Conservation (phyloP, 2,888 invertebrate genomes). For the Noctuana brunneofusca region DNA sequence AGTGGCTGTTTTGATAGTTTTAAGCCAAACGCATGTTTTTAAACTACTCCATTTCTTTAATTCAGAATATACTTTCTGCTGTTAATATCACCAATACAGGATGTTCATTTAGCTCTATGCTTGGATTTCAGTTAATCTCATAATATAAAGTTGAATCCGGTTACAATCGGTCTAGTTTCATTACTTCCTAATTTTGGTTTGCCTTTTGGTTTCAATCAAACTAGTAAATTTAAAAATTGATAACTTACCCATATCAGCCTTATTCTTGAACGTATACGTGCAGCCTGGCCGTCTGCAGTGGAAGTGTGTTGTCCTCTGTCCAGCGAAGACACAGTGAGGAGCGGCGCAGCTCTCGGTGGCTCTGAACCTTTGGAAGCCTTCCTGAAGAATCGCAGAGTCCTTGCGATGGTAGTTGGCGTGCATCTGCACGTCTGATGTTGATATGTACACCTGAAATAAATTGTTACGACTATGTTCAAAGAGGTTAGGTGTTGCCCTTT, state of each 20-base stretch:
- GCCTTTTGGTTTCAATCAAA: no score
- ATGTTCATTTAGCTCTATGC: no score
- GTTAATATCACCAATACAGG: no score
- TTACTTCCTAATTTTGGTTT: no score
- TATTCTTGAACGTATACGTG: slow-evolving; percentile 98
- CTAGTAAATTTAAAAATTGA: not conserved
- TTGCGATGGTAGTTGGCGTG: slow-evolving; percentile 99
- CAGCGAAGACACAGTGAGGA: slow-evolving; percentile 94
- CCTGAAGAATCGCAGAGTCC: slow-evolving; percentile 98
- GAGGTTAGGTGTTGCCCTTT: not conserved
- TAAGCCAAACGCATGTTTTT: no score
- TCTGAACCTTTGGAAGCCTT: slow-evolving; percentile 97
- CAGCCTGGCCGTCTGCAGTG: slow-evolving; percentile 96
- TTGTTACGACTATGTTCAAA: not conserved
- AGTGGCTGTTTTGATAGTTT: no score
- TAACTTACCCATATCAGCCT: slow-evolving; percentile 98
- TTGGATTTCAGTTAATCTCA: no score
- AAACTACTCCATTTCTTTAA: no score
- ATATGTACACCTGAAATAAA: slow-evolving; percentile 90
- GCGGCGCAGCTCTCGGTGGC: slow-evolving; percentile 98
- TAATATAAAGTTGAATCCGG: no score
- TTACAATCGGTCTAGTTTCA: no score
- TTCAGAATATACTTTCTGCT: no score
- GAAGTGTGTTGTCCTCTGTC: slow-evolving; percentile 98
- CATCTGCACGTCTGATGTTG: slow-evolving; percentile 99